Evolutionary conservation across 2,888 invertebrate genomes (phyloP).

Genomic region (Thymelicus acteon): DNA sequence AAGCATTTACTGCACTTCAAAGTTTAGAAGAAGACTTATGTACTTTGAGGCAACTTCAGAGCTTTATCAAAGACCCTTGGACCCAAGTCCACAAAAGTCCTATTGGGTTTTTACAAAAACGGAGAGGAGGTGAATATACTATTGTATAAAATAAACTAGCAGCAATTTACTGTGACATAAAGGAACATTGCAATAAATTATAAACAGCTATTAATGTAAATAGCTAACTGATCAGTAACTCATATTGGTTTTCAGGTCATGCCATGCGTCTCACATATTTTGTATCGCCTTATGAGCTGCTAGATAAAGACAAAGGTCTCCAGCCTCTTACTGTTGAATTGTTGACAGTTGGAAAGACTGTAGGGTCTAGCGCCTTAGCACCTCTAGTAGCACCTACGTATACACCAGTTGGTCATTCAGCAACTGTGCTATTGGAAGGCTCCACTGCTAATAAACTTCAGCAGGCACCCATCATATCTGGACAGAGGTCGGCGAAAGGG

Average conservation of each 20-base stretch:
- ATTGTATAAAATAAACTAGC: background rate
- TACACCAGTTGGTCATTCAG: conserved; percentile 92
- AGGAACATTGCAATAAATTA: no score
- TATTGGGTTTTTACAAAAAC: conserved; percentile 93
- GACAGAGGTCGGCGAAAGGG: conserved; percentile 90
- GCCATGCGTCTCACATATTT: conserved; percentile 98
- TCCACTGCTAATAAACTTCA: conserved; percentile 94
- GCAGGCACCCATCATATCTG: conserved; percentile 88
- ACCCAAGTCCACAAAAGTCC: conserved; percentile 94
- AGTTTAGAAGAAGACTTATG: conserved; percentile 96
- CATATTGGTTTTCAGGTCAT: conserved; percentile 85
- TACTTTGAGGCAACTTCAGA: conserved; percentile 91
- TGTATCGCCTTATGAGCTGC: conserved; percentile 95
- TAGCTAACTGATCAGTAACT: background rate
- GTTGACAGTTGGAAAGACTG: conserved; percentile 82
- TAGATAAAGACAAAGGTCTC: conserved; percentile 90
- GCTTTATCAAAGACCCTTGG: conserved; percentile 87
- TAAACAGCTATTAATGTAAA: no score
- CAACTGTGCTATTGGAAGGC: conserved; percentile 95
- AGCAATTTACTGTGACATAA: no score
- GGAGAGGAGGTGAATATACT: conserved; percentile 88
- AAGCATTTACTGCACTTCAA: conserved; percentile 96
- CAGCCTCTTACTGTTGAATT: conserved; percentile 91
- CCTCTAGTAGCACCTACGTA: conserved; percentile 73
- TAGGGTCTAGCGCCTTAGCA: conserved; percentile 63